Evolutionary conservation across 2,113 vertebrate species (phyloP).

Genomic region (Podocnemis expansa): DNA sequence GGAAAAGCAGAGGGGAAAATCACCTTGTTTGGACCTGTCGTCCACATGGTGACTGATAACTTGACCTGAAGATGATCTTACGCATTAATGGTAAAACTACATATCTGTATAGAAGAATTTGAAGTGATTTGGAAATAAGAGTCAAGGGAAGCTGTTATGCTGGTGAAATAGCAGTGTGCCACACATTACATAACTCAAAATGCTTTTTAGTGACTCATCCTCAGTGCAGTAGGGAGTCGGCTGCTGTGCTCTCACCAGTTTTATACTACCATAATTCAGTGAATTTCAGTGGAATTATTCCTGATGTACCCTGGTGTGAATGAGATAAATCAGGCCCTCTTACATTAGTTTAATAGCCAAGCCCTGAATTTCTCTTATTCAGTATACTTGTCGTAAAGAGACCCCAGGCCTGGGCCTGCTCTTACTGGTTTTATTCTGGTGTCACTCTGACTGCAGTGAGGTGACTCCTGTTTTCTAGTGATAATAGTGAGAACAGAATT

Average conservation of each 20-base stretch:
- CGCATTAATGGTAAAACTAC: slow-evolving; percentile 30
- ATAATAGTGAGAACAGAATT: background rate
- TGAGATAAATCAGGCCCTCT: background rate
- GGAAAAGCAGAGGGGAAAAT: background rate
- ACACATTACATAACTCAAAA: slow-evolving; percentile 45
- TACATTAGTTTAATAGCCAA: slow-evolving; percentile 16
- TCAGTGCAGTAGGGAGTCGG: slow-evolving; percentile 36
- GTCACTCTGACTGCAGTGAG: rapidly evolving
- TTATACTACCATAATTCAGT: slow-evolving; percentile 44
- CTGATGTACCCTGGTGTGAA: slow-evolving; percentile 43
- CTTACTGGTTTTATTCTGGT: background rate
- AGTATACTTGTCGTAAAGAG: background rate
- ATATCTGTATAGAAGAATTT: slow-evolving; percentile 30
- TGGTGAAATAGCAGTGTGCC: slow-evolving; percentile 39
- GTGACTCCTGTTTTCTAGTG: background rate
- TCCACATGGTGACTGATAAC: background rate
- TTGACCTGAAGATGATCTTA: background rate
- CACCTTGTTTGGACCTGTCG: background rate
- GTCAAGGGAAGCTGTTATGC: slow-evolving; percentile 24
- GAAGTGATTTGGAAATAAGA: slow-evolving; percentile 44
- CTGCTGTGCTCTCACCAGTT: slow-evolving; percentile 34
- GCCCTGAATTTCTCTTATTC: background rate
- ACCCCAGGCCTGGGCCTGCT: background rate
- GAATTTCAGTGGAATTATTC: slow-evolving; percentile 22
- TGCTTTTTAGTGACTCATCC: slow-evolving; percentile 13